Percentiles rank a stretch among this genome's conserved stretches.
Conservation (phyloP, 2,113 vertebrate genomes). For the Lasiurus borealis region DNA sequence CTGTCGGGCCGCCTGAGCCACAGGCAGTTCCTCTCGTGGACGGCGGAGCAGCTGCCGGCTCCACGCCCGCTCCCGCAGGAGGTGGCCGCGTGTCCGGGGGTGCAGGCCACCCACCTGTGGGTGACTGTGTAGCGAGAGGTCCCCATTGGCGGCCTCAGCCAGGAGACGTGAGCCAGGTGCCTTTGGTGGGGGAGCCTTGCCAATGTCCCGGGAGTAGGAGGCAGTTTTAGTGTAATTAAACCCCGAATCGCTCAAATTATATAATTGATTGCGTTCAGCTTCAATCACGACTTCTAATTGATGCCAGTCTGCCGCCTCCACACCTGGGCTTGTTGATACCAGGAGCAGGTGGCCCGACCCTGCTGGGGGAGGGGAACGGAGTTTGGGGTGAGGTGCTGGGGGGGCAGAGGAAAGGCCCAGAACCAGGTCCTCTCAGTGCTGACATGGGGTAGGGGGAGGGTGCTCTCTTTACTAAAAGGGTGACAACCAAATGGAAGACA, state of each 20-base stretch:
- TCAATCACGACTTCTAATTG: slow-evolving; percentile 51
- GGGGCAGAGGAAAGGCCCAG: not conserved
- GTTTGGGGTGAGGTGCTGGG: rapidly evolving
- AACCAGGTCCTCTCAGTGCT: rapidly evolving
- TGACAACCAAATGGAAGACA: not conserved
- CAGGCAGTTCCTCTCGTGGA: rapidly evolving
- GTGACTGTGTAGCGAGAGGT: rapidly evolving
- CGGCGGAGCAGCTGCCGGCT: rapidly evolving
- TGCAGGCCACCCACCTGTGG: rapidly evolving
- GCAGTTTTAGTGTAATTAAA: slow-evolving; percentile 48
- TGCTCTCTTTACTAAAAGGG: no score
- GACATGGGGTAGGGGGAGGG: no score
- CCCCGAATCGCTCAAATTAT: not conserved
- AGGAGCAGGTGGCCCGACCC: not conserved
- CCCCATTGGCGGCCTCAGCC: rapidly evolving
- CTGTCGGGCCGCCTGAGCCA: rapidly evolving
- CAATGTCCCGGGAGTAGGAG: not conserved
- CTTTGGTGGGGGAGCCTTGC: not conserved
- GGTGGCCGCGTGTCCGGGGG: rapidly evolving
- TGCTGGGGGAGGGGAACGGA: not conserved
- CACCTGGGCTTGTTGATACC: slow-evolving; percentile 40
- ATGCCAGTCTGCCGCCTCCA: not conserved
- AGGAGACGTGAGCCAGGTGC: rapidly evolving
- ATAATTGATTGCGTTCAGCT: slow-evolving; percentile 41
- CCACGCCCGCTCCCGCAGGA: not conserved